phyloP scores from a whole-genome alignment of 2,797 vertebrate species.

The Echeneis naucrates region DNA sequence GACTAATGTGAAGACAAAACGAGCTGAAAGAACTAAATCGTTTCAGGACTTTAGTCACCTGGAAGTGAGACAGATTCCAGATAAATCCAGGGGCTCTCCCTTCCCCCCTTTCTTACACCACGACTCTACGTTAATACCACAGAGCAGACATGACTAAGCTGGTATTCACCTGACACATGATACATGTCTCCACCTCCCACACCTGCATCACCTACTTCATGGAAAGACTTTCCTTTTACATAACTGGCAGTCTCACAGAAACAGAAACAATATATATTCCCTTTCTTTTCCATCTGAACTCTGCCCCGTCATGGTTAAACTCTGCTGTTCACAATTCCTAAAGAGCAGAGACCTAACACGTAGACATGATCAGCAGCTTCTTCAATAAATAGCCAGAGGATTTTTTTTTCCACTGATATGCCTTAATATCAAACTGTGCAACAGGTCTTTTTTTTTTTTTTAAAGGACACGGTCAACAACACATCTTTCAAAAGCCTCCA shows the following conservation, averaged over 20 bases:
- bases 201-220: conserved; percentile 22
- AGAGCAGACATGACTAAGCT: conserved; percentile 61
- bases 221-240: conserved; percentile 28
- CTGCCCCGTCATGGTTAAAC: conserved; percentile 1
- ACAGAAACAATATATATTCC: conserved; percentile 23
- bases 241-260: conserved; percentile 49
- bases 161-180: conserved; percentile 66
- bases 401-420: background rate
- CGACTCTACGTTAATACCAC: conserved; percentile 50
- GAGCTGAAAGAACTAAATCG: background rate
- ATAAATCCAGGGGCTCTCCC: conserved; percentile 25
- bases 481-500: conserved; percentile 5
- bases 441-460: conserved; percentile 5
- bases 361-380: conserved; percentile 24
- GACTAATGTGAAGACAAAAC: background rate
- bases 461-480: conserved; percentile 10
- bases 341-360: conserved; percentile 5
- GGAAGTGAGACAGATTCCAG: conserved; percentile 36
- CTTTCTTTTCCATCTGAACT: conserved; percentile 21
- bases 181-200: conserved; percentile 35
- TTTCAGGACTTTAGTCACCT: conserved; percentile 26
- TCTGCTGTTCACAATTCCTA: conserved; percentile 8
- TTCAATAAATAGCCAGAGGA: background rate
- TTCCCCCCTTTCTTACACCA: conserved; percentile 8
- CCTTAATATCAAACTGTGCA: conserved; percentile 17